Base-by-base conservation (phyloP, 2,888 invertebrate genomes). In the Lasioglossum leucozonium region DNA sequence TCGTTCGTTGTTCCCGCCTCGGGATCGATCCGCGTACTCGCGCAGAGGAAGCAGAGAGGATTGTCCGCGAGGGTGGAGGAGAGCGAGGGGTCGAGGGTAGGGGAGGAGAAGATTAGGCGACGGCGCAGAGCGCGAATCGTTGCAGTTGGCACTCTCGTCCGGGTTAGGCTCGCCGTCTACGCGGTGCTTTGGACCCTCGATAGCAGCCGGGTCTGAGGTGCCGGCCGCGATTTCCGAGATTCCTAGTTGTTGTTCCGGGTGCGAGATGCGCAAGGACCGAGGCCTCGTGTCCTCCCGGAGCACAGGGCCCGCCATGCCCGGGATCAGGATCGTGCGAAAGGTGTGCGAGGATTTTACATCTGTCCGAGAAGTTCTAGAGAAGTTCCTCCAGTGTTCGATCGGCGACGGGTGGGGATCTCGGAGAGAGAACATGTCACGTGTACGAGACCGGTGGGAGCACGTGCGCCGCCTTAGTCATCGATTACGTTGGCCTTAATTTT, bases 321-420 rank as follows among this genome's bases (percentile, higher is more conserved):
- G 82, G 77, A 87, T 93, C 84, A 88, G 85, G 84, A 89, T 93
- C 88, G 89, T 91, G 76, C 89, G 88, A 81, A 91, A 93, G 92
- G 91, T 92, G 91, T 92, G 89, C 86, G 81, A 22, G n/a, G n/a
- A 51, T 22, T n/a, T n/a, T 3, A n/a, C 22, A 22, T 51, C 51
- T 10, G 44, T 44, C 16, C 1, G 16, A 5, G 16, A 44, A 34
- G 34, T 3, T 34, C 34, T 34, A 34, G 34, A 1, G 51, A 22
- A 22, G 51, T 51, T n/a, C 51, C 51, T 51, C 51, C 51, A n/a
- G 51, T n/a, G 51, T 51, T n/a, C 8, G 22, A 22, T n/a, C n/a
- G n/a, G n/a, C n/a, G 3, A n/a, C 55, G n/a, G 71, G 65, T n/a
- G 22, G 34, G 13, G 58, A 47, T n/a, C n/a, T 55, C 42, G 13